These are phyloP conservation scores for Drosophila sproati DNA, from an alignment of 1,140 invertebrate species.

Conservation along the genomic window DNA sequence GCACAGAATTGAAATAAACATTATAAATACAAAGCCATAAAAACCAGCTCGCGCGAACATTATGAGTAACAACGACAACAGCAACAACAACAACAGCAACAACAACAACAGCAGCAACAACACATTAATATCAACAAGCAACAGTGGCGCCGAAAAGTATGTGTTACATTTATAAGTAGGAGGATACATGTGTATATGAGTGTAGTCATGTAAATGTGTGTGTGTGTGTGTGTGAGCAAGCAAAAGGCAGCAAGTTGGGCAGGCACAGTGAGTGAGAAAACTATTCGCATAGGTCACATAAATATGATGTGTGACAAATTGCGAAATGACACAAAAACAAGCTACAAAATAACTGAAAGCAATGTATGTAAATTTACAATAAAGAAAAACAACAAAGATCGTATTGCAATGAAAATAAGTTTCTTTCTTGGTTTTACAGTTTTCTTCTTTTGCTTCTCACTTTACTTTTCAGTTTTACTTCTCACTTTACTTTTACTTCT, in stretches of 20 bases:
- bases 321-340: neutral
- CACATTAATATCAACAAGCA: slow-evolving; percentile 17
- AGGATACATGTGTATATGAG: neutral
- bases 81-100: slow-evolving; percentile 22
- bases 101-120: slow-evolving; percentile 26
- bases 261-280: slow-evolving; percentile 7
- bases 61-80: slow-evolving; percentile 26
- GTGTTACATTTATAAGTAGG: slow-evolving; percentile 14
- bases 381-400: no score
- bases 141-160: slow-evolving; percentile 37
- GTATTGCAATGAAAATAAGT: neutral
- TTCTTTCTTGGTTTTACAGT: neutral
- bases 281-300: slow-evolving; percentile 8
- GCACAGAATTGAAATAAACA: slow-evolving; percentile 77
- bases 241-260: neutral
- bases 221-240: neutral
- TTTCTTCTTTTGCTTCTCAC: neutral
- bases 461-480: neutral
- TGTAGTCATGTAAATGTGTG: no score
- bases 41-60: slow-evolving; percentile 55
- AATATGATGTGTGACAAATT: slow-evolving; percentile 12
- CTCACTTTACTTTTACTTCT: neutral
- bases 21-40: slow-evolving; percentile 81
- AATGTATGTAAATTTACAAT: neutral
- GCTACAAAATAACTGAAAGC: neutral